Conservation (phyloP, 2,113 vertebrate species). For the Drymodes brunneopygia region DNA sequence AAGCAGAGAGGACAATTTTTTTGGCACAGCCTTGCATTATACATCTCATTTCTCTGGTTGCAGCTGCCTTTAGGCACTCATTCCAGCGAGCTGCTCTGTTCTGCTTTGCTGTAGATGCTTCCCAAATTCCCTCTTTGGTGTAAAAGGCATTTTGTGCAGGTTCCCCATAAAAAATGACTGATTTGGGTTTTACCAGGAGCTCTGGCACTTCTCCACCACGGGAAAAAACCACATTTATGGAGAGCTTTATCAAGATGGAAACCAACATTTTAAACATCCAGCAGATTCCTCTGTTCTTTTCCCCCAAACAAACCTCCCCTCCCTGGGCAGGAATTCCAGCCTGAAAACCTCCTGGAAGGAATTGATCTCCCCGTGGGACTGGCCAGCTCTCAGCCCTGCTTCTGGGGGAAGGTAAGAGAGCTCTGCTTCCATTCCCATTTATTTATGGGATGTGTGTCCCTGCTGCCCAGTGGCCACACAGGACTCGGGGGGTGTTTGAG, state of each 20-base stretch:
- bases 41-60: not conserved
- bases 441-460: slow-evolving; percentile 64
- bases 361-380: slow-evolving; percentile 21
- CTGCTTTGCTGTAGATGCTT: not conserved
- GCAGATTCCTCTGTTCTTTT: not conserved
- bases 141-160: slow-evolving; percentile 13
- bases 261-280: not conserved
- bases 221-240: not conserved
- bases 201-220: not conserved
- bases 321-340: not conserved
- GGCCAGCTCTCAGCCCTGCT: slow-evolving; percentile 35
- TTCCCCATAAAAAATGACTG: slow-evolving; percentile 32
- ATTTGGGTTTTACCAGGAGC: slow-evolving; percentile 1
- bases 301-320: not conserved
- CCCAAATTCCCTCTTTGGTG: not conserved
- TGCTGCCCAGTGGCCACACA: slow-evolving; percentile 44
- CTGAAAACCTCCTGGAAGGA: slow-evolving; percentile 34
- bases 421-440: slow-evolving; percentile 60
- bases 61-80: slow-evolving; percentile 21
- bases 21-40: not conserved
- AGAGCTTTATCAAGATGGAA: not conserved
- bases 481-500: slow-evolving; percentile 65
- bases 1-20: not conserved
- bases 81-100: not conserved
- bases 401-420: slow-evolving; percentile 50